These are phyloP conservation scores for Gasteruption jaculator DNA, from an alignment of 2,888 invertebrate genomes.

Conservation along the genomic window DNA sequence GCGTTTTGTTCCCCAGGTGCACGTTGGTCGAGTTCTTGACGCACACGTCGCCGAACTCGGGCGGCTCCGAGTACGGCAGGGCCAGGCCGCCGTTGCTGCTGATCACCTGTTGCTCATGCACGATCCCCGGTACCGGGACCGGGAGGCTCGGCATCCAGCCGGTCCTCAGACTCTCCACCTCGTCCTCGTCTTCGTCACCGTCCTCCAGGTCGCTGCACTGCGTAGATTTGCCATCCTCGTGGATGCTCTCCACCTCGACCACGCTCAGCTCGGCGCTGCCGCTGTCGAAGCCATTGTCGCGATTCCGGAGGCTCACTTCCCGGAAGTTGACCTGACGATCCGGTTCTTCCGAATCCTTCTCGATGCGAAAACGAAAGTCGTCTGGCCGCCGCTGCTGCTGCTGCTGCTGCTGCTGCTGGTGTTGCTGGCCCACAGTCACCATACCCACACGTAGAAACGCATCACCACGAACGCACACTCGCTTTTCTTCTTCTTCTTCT, in stretches of 20 bases:
- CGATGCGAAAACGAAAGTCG: no score
- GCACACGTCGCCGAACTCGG: constrained; percentile 61
- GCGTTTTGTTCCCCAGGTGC: constrained; percentile 72
- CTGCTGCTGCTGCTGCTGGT: constrained; percentile 23
- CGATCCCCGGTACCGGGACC: constrained; percentile 19
- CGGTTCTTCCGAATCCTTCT: neutral
- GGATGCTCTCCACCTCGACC: constrained; percentile 11
- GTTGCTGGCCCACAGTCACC: constrained; percentile 30
- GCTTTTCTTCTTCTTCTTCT: no score
- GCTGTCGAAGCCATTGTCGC: no score
- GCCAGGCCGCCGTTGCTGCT: constrained; percentile 26
- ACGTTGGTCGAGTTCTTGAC: constrained; percentile 68
- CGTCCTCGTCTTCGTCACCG: constrained; percentile 2
- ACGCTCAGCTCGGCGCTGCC: neutral
- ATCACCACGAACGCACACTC: no score
- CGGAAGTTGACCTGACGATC: neutral
- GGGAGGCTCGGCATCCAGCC: constrained; percentile 11
- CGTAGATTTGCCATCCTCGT: constrained; percentile 23
- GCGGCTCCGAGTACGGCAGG: constrained; percentile 35
- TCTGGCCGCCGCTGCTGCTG: constrained; percentile 20
- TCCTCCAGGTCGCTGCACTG: constrained; percentile 33
- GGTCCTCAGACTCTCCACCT: constrained; percentile 6
- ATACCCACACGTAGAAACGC: no score
- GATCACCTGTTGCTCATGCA: constrained; percentile 24
- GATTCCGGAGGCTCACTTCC: no score